phyloP scores from a whole-genome alignment of 2,113 vertebrate species.

The Tylochromis polylepis region DNA sequence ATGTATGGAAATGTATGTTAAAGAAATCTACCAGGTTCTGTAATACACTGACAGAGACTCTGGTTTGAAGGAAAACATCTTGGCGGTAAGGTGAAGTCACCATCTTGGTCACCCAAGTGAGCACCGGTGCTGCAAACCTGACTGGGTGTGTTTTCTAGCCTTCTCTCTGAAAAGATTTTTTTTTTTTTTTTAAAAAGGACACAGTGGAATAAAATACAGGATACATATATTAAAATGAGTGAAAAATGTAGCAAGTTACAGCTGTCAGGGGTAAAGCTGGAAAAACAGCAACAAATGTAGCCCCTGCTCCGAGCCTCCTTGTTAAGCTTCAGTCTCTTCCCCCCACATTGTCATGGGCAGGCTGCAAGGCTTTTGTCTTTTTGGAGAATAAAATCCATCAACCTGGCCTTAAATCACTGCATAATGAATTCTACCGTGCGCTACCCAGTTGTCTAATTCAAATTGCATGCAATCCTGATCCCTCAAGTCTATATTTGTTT shows the following conservation, averaged over 20 bases:
- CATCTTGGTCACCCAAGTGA: neutral
- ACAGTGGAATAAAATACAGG: neutral
- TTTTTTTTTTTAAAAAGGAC: neutral
- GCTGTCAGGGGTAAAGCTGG: slow-evolving; percentile 22
- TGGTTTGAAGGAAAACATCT: neutral
- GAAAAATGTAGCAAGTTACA: neutral
- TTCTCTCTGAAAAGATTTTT: neutral
- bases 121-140: neutral
- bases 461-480: slow-evolving; percentile 55
- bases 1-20: neutral
- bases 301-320: slow-evolving; percentile 18
- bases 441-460: slow-evolving; percentile 64
- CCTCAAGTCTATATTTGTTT: slow-evolving; percentile 70
- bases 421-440: slow-evolving; percentile 50
- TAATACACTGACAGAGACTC: neutral
- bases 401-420: slow-evolving; percentile 58
- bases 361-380: slow-evolving; percentile 39
- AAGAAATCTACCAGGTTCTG: neutral
- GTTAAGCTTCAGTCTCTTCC: slow-evolving; percentile 31
- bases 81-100: neutral
- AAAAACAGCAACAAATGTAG: slow-evolving; percentile 40
- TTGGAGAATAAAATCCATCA: slow-evolving; percentile 54
- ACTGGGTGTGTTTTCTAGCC: neutral
- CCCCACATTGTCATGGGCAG: slow-evolving; percentile 40
- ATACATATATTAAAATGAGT: neutral